Percentiles rank a stretch among this genome's conserved stretches.
phyloP scores from a whole-genome alignment of 2,797 vertebrate genomes.

The Diglossa cyanea region DNA sequence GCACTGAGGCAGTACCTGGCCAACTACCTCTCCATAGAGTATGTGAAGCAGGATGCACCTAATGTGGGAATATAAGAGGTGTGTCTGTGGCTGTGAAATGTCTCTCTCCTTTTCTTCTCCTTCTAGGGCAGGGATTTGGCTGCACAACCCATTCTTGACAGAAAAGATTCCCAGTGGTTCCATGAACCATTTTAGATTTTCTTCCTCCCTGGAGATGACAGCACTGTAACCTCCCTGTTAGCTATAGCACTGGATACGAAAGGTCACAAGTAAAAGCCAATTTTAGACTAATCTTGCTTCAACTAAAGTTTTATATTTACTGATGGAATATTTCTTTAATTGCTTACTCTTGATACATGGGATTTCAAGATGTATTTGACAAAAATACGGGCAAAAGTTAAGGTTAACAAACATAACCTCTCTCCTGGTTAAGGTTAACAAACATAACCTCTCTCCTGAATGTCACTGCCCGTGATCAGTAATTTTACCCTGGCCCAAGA shows the following conservation, averaged over 20 bases:
- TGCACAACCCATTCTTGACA: background rate
- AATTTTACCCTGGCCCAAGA: background rate
- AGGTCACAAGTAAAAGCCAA: slow-evolving; percentile 33
- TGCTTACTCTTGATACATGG: background rate
- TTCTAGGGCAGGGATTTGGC: background rate
- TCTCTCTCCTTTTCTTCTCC: background rate
- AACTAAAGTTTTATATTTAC: slow-evolving; percentile 32
- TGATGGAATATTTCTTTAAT: slow-evolving; percentile 12
- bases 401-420: slow-evolving; percentile 24
- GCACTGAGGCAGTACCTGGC: background rate
- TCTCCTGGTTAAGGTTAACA: slow-evolving; percentile 23
- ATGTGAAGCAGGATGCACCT: background rate
- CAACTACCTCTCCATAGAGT: background rate
- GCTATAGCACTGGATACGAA: background rate
- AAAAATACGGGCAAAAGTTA: slow-evolving; percentile 2
- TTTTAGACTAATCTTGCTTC: slow-evolving; percentile 12
- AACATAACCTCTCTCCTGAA: slow-evolving; percentile 33
- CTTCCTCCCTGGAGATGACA: background rate
- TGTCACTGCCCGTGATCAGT: background rate
- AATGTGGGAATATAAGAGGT: background rate
- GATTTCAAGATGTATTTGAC: slow-evolving; percentile 41
- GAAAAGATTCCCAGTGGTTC: background rate
- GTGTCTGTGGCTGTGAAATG: background rate
- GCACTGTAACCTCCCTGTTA: background rate
- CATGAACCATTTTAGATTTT: background rate